Evolutionary conservation across 2,888 invertebrate species (phyloP), one percentile per base, ranked within the genome.

Genomic region (Lasiommata megera): DNA sequence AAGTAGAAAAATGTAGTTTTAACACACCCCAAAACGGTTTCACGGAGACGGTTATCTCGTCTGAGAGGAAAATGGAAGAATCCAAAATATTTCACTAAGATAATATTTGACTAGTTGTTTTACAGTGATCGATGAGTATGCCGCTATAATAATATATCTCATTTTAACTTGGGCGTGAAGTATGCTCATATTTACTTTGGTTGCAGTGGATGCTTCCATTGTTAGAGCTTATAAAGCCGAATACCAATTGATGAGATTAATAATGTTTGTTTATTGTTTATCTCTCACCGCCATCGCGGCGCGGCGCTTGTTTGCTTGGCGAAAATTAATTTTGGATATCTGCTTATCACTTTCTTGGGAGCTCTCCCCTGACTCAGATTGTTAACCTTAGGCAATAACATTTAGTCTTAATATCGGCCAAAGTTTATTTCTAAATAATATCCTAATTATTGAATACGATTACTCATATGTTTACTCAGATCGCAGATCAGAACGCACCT

Each of bases 251-350:
- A 78, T 79, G 74, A 76, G 73, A 72, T 78, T 75, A 71, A 78
- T 51, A 51, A 28, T 16, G 12, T 41, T 79, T 82, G 79, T 83
- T 80, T 83, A 80, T 80, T 81, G 67, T 78, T 78, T n/a, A n/a
- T n/a, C n/a, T 67, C 61, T 64, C 63, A 67, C 70, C 69, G 76
- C 69, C 67, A 67, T 62, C 71, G 73, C 23, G 3, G 54, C 53
- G 57, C 63, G 67, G 53, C 62, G 66, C 58, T 65, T 74, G 72
- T 72, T 74, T 78, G 71, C 67, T 67, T 65, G 67, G 59, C 48
- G 69, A 65, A 74, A 70, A 70, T 73, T 73, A 69, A 73, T 69
- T 67, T 68, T 53, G 60, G 50, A 58, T 58, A 53, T 62, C 61
- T 65, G 64, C 64, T 63, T 62, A 66, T 65, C 54, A 62, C 46